These are phyloP conservation scores for Sakesphorus luctuosus DNA, from an alignment of 2,113 vertebrate genomes.

Conservation along the genomic window DNA sequence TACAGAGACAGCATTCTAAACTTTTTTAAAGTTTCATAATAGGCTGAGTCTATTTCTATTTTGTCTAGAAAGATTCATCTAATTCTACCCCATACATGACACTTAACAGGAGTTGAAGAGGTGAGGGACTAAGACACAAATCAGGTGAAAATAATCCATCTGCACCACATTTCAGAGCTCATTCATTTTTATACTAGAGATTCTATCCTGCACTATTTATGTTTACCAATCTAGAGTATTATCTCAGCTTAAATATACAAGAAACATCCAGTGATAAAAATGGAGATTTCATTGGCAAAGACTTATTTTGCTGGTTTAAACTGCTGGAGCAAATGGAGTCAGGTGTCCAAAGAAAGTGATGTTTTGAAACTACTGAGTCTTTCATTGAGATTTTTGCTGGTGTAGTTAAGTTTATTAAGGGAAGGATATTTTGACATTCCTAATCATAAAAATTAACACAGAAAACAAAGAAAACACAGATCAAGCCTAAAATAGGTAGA, in stretches of 20 bases:
- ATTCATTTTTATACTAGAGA: background rate
- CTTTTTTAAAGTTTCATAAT: background rate
- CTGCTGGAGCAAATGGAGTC: background rate
- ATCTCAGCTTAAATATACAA: background rate
- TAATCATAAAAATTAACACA: background rate
- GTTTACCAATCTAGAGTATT: background rate
- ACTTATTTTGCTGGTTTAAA: background rate
- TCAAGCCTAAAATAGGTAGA: background rate
- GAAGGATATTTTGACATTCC: background rate
- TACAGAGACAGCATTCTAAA: background rate
- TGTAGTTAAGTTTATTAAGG: background rate
- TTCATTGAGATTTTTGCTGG: background rate
- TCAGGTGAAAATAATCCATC: background rate
- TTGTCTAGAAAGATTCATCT: background rate
- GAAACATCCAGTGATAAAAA: background rate
- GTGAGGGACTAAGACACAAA: background rate
- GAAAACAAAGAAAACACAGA: background rate
- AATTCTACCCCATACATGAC: background rate
- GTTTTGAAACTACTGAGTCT: background rate
- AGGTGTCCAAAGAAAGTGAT: background rate
- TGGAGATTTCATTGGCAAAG: background rate
- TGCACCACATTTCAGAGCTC: background rate
- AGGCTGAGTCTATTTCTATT: background rate
- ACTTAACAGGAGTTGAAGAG: background rate
- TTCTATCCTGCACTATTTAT: background rate